Evolutionary conservation across 1,140 invertebrate genomes (phyloP), one percentile per base, ranked within the genome.

Genomic region (Euschistus heros): DNA sequence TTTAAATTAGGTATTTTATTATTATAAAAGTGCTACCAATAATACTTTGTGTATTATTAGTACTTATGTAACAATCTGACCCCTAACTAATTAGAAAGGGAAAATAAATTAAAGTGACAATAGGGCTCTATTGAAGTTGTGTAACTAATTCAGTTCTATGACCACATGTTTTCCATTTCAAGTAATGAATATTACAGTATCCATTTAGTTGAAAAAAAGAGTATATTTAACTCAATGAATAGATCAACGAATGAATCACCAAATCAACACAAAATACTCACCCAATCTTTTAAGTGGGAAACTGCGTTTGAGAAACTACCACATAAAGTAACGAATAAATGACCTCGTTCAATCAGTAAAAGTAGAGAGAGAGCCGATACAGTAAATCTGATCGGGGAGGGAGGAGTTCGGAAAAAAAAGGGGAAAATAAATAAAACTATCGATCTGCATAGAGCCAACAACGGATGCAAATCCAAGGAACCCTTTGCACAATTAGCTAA

Each of bases 281-380:
- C n/a, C 22, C 62, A 30, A 33, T 47, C 55, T 65, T 65, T 64
- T 22, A 50, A 50, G 47, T 18, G 5, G 47, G 1, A 8, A 50
- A 20, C n/a, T 13, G 24, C 47, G 47, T 50, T 50, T 50, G 47
- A 20, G 47, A 50, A 50, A 20, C 47, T 50, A 22, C 47, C 22
- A 8, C n/a, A 50, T 50, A 50, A 50, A 50, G n/a, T 50, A 10
- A 18, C 47, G 47, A 50, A 50, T 50, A 50, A 22, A 50, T 14
- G 47, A 17, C n/a, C 47, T 50, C 47, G 47, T 50, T 50, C 22
- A 50, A 50, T 50, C 47, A 50, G 47, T 5, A 50, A 20, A 50
- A 50, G 47, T 50, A 50, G 47, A 18, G n/a, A 20, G n/a, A 18
- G 22, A 22, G 5, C 47, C n/a, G n/a, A 50, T 20, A 50, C 22